These are phyloP conservation scores for Labeo calbasu DNA, from an alignment of 2,797 vertebrate species.

Conservation along the genomic window DNA sequence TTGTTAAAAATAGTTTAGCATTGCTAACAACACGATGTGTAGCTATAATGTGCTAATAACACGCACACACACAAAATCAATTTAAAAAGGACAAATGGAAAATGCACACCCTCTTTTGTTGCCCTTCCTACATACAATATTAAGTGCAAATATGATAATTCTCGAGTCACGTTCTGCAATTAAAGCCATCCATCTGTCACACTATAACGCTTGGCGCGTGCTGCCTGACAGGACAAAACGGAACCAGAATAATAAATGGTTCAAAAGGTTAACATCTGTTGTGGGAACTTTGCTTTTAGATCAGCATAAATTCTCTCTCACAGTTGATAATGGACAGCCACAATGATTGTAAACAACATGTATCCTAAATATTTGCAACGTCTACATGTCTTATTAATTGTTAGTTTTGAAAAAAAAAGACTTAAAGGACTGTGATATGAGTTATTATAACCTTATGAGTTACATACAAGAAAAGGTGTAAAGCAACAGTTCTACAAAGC, in stretches of 20 bases:
- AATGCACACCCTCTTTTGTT: neutral
- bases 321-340: neutral
- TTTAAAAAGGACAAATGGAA: neutral
- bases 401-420: neutral
- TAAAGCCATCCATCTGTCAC: slow-evolving; percentile 80
- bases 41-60: neutral
- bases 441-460: neutral
- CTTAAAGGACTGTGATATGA: neutral
- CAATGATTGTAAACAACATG: neutral
- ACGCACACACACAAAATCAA: neutral
- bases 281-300: slow-evolving; percentile 52
- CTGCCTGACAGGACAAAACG: slow-evolving; percentile 74
- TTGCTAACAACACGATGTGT: neutral
- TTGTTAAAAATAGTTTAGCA: neutral
- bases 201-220: slow-evolving; percentile 72
- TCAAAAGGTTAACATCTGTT: slow-evolving; percentile 75
- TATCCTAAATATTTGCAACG: neutral
- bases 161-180: slow-evolving; percentile 67
- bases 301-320: slow-evolving; percentile 23
- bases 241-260: slow-evolving; percentile 64
- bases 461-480: neutral
- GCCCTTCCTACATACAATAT: slow-evolving; percentile 4
- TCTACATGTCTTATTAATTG: neutral
- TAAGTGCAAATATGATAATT: slow-evolving; percentile 56
- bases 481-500: slow-evolving; percentile 13